Percentiles rank a stretch among this genome's conserved stretches.
phyloP scores from a whole-genome alignment of 2,888 invertebrate genomes.

The Corythucha ciliata region DNA sequence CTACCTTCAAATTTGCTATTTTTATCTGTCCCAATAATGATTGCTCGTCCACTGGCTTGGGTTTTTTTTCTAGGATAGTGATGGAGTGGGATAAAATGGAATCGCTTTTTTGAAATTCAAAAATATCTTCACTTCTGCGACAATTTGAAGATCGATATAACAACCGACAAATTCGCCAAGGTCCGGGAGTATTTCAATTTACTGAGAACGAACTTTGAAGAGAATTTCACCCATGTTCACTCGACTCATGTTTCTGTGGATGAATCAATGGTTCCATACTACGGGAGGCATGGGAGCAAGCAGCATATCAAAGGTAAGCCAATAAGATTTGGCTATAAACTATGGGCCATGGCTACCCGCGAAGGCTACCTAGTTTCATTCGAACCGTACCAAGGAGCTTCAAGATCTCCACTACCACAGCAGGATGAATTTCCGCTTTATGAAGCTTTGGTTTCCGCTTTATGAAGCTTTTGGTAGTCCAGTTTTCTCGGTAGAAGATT shows the following conservation, averaged over 20 bases:
- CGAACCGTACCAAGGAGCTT: conserved; percentile 19
- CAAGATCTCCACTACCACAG: conserved; percentile 6
- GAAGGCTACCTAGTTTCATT: conserved; percentile 10
- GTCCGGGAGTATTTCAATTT: conserved; percentile 25
- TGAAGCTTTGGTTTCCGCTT: conserved; percentile 16
- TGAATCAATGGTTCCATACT: conserved; percentile 32
- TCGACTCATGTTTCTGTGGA: conserved; percentile 22
- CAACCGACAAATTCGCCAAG: conserved; percentile 28
- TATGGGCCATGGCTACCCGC: conserved; percentile 17
- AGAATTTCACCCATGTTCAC: conserved; percentile 18
- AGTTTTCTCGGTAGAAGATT: too few relatives aligned
- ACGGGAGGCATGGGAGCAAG: conserved; percentile 28
- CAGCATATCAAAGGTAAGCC: conserved; percentile 29
- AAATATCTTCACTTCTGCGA: conserved; percentile 20
- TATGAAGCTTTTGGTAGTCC: too few relatives aligned
- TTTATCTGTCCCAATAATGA: too few relatives aligned
- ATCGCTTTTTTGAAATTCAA: conserved; percentile 20
- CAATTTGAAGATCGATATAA: too few relatives aligned
- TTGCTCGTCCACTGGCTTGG: too few relatives aligned
- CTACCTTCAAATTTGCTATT: too few relatives aligned
- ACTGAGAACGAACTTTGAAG: conserved; percentile 24
- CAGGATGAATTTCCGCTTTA: conserved; percentile 13
- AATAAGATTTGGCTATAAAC: conserved; percentile 26
- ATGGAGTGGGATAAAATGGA: too few relatives aligned
- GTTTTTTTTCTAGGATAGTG: too few relatives aligned